These are phyloP conservation scores for Cydia splendana DNA, from an alignment of 1,140 invertebrate species.

Conservation along the genomic window DNA sequence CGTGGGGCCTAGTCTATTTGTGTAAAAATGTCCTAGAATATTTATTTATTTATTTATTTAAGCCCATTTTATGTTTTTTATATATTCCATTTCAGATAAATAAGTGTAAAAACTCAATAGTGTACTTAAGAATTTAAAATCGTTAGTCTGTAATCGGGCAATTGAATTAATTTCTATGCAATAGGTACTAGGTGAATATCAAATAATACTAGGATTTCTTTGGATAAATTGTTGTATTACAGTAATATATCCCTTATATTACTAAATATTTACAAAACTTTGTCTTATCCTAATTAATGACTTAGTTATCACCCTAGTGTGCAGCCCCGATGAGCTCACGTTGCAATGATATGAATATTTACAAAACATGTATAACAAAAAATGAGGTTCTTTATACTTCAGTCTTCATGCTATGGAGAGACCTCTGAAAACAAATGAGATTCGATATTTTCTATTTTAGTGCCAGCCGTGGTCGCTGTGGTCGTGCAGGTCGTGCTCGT, in stretches of 20 bases:
- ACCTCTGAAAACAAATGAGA: conserved; percentile 22
- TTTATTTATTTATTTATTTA: too few relatives aligned
- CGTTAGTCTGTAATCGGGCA: too few relatives aligned
- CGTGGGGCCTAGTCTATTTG: too few relatives aligned
- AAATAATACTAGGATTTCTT: conserved; percentile 57
- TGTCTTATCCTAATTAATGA: conserved; percentile 70
- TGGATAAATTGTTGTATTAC: conserved; percentile 66
- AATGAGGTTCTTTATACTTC: conserved; percentile 21
- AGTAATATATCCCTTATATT: conserved; percentile 59
- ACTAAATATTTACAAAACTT: conserved; percentile 69
- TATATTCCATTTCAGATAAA: too few relatives aligned
- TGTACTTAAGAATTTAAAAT: too few relatives aligned
- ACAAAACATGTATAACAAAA: conserved; percentile 48
- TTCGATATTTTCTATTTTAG: conserved; percentile 12
- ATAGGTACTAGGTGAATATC: not conserved
- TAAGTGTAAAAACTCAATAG: too few relatives aligned
- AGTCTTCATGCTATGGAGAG: conserved; percentile 15
- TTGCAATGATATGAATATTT: conserved; percentile 54
- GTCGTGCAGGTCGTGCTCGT: conserved; percentile 37
- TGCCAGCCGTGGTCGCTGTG: conserved; percentile 38
- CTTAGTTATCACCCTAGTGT: conserved; percentile 77
- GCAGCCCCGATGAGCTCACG: conserved; percentile 74
- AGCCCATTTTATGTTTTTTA: too few relatives aligned
- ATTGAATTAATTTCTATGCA: not conserved
- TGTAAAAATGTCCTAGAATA: too few relatives aligned